Evolutionary conservation across 2,888 invertebrate genomes (phyloP).

Genomic region (Ormyrus pomaceus): DNA sequence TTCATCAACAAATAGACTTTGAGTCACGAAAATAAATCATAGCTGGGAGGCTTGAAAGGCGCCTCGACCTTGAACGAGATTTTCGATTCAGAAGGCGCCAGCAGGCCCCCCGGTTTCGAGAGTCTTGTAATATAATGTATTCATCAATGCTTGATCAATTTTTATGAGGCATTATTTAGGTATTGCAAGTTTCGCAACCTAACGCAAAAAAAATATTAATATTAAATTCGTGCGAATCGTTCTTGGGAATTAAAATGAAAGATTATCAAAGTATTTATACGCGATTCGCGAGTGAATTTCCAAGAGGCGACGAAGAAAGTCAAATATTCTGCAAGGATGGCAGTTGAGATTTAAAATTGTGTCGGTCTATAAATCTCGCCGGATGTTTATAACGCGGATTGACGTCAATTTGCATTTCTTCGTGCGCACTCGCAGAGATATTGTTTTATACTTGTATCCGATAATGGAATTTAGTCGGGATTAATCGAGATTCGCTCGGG

Average conservation of each 20-base stretch:
- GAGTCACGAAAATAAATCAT: constrained; percentile 52
- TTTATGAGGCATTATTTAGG: too few relatives aligned
- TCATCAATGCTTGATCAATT: too few relatives aligned
- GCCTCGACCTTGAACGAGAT: constrained; percentile 42
- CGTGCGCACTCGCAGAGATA: constrained; percentile 5
- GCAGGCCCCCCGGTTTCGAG: not conserved
- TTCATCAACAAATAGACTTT: constrained; percentile 46
- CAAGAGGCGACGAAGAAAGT: not conserved
- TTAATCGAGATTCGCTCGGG: too few relatives aligned
- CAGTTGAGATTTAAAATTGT: not conserved
- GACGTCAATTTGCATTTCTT: constrained; percentile 49
- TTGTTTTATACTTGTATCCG: too few relatives aligned
- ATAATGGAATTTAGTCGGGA: too few relatives aligned
- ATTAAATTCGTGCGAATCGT: not conserved
- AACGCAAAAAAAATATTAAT: too few relatives aligned
- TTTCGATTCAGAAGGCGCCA: constrained; percentile 23
- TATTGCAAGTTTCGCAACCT: too few relatives aligned
- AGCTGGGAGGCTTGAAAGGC: not conserved
- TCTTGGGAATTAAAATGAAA: not conserved
- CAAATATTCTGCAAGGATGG: not conserved
- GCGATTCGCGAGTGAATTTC: too few relatives aligned
- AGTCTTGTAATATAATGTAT: not conserved
- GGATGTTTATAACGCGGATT: constrained; percentile 27
- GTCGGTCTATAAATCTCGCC: constrained; percentile 22
- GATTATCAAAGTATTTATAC: too few relatives aligned